These are phyloP conservation scores for Euphonia xanthogaster DNA, from an alignment of 2,797 vertebrate genomes.

Conservation along the genomic window DNA sequence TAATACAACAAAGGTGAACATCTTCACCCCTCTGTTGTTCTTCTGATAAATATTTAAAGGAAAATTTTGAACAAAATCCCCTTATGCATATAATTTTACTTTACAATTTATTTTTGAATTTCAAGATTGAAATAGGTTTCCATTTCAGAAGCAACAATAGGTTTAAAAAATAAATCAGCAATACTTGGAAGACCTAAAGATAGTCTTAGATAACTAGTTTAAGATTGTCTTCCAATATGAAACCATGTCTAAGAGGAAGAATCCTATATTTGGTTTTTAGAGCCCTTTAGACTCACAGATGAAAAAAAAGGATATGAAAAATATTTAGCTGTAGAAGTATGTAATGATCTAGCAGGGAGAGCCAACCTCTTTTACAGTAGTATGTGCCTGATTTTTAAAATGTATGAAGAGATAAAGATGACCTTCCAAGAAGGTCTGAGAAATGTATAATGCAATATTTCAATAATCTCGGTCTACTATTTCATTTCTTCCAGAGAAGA, in stretches of 20 bases:
- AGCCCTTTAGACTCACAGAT: background rate
- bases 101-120: background rate
- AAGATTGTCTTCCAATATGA: background rate
- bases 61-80: background rate
- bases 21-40: background rate
- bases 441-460: background rate
- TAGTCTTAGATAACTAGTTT: background rate
- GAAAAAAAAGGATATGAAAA: background rate
- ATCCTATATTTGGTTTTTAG: background rate
- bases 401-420: background rate
- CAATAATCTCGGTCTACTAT: background rate
- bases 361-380: accelerated
- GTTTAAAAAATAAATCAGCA: background rate
- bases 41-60: background rate
- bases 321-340: background rate
- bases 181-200: background rate
- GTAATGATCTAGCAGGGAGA: background rate
- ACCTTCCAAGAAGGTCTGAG: background rate
- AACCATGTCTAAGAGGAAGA: background rate
- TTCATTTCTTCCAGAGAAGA: background rate
- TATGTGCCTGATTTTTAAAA: background rate
- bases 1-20: background rate
- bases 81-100: background rate
- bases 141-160: background rate
- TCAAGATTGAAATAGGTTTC: background rate